Conservation (phyloP, 2,888 invertebrate genomes). For the Yponomeuta cagnagella region DNA sequence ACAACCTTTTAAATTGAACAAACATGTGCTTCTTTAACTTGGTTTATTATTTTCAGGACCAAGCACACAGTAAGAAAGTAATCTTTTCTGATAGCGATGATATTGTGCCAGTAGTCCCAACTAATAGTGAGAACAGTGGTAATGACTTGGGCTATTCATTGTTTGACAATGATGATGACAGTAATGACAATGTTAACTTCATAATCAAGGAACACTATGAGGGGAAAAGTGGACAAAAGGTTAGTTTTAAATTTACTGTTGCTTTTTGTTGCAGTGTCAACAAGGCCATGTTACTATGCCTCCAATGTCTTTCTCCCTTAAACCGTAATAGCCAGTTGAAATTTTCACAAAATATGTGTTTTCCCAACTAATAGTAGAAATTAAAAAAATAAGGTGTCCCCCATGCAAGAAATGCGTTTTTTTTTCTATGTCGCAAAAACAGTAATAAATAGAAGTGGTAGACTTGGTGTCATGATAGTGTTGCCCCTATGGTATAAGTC, state of each 20-base stretch:
- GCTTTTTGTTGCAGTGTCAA: background rate
- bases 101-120: background rate
- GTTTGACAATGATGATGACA: constrained; percentile 73
- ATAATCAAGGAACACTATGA: constrained; percentile 80
- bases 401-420: too few relatives aligned
- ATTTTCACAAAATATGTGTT: too few relatives aligned
- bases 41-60: constrained; percentile 55
- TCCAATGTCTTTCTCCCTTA: too few relatives aligned
- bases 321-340: too few relatives aligned
- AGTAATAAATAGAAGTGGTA: too few relatives aligned
- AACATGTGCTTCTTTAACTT: too few relatives aligned
- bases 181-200: constrained; percentile 74
- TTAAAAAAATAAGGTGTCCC: too few relatives aligned
- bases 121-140: constrained; percentile 14
- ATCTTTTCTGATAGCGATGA: constrained; percentile 75
- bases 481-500: too few relatives aligned
- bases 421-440: too few relatives aligned
- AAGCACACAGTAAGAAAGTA: constrained; percentile 75
- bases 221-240: constrained; percentile 79
- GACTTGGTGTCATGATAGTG: too few relatives aligned
- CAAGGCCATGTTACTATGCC: too few relatives aligned
- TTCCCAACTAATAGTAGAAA: too few relatives aligned
- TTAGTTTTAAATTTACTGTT: constrained; percentile 25
- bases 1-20: background rate
- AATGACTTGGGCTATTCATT: constrained; percentile 27